A percentile compares a stretch with the other conserved stretches of the same genome.
These are phyloP conservation scores for Psylliodes chrysocephalus DNA, from an alignment of 2,888 invertebrate species.

Conservation along the genomic window DNA sequence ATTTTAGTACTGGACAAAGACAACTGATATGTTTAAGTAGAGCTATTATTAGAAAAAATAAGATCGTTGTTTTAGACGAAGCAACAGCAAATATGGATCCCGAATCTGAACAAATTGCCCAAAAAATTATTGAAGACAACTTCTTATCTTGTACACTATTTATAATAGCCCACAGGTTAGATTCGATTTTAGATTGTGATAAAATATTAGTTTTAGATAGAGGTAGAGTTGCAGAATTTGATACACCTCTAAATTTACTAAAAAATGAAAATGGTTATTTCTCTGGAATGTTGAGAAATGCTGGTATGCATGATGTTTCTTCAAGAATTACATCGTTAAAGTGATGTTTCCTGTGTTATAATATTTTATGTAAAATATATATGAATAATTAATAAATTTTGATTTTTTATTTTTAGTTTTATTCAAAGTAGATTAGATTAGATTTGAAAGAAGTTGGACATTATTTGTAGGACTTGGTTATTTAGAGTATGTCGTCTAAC, in stretches of 20 bases:
- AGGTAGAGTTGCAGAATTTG: slow-evolving; percentile 60
- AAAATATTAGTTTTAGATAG: slow-evolving; percentile 63
- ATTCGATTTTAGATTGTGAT: slow-evolving; percentile 70
- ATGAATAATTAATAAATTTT: too few relatives aligned
- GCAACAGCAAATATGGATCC: slow-evolving; percentile 70
- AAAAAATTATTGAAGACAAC: slow-evolving; percentile 66
- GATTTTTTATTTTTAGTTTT: too few relatives aligned
- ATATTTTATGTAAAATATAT: too few relatives aligned
- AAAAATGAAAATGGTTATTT: slow-evolving; percentile 71
- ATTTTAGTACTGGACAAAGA: slow-evolving; percentile 63
- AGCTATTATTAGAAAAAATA: slow-evolving; percentile 66
- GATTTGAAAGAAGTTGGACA: too few relatives aligned
- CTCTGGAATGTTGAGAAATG: slow-evolving; percentile 74
- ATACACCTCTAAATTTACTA: slow-evolving; percentile 62
- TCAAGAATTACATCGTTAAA: background rate
- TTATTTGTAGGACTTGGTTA: too few relatives aligned
- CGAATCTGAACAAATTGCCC: slow-evolving; percentile 67
- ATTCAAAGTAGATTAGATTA: too few relatives aligned
- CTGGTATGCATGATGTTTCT: slow-evolving; percentile 62
- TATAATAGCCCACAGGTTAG: slow-evolving; percentile 62
- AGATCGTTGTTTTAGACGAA: slow-evolving; percentile 68
- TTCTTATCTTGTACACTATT: slow-evolving; percentile 68
- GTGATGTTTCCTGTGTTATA: too few relatives aligned
- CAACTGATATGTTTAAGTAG: slow-evolving; percentile 70
- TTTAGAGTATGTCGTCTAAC: too few relatives aligned